A percentile compares a stretch with the other conserved stretches of the same genome.
Conservation (phyloP, 2,888 invertebrate species). For the Hermaeophaga mercurialis region DNA sequence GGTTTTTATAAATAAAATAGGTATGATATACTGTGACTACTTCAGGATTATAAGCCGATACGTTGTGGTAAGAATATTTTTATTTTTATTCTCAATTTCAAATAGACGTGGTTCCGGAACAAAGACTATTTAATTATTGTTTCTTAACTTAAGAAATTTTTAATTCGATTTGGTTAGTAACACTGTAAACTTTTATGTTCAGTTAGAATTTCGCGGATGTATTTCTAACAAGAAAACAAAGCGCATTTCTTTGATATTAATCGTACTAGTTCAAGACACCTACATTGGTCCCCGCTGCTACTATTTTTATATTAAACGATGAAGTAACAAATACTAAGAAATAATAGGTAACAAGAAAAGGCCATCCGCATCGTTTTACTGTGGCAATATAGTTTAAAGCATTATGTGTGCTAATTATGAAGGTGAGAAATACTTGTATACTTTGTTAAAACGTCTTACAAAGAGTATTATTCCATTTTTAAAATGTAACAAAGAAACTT, state of each 20-base stretch:
- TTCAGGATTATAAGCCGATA: conserved; percentile 27
- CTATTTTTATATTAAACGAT: conserved; percentile 3
- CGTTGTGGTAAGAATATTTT: conserved; percentile 28
- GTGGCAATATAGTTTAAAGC: conserved; percentile 5
- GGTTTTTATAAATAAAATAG: conserved; percentile 21
- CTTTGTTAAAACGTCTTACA: conserved; percentile 1
- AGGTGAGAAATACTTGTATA: conserved; percentile 13
- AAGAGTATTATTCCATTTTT: conserved; percentile 9
- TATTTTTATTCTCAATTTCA: conserved; percentile 14
- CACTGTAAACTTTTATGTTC: background rate
- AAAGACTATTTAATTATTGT: conserved; percentile 28
- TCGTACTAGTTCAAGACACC: background rate
- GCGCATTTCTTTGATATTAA: background rate
- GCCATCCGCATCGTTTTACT: background rate
- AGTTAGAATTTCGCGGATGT: background rate
- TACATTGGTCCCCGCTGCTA: background rate
- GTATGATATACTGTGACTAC: conserved; percentile 28
- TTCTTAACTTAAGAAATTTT: conserved; percentile 9
- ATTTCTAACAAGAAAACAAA: background rate
- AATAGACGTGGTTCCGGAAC: conserved; percentile 23
- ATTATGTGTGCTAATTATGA: conserved; percentile 8
- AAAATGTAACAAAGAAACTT: conserved; percentile 6
- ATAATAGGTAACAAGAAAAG: conserved; percentile 1
- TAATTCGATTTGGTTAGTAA: conserved; percentile 5
- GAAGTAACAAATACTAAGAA: conserved; percentile 2